Evolutionary conservation across 92 coral and sea anemone species (phyloP).

Genomic region (Galaxea fascicularis): DNA sequence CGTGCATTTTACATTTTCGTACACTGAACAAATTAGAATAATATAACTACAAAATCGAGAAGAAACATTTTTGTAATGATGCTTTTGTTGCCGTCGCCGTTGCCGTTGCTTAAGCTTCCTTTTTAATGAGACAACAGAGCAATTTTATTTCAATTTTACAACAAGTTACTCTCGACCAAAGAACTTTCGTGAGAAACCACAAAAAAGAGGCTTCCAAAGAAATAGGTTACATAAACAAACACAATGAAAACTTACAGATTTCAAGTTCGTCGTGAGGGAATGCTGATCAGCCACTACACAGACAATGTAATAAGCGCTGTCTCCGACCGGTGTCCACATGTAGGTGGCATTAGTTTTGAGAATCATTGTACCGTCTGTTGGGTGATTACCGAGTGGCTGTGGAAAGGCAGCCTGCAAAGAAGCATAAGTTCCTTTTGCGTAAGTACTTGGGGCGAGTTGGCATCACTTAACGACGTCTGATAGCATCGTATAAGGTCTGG

Average conservation of each 20-base stretch:
- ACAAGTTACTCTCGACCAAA: no score
- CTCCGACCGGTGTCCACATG: conserved; percentile 56
- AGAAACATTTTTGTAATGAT: no score
- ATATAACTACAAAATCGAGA: no score
- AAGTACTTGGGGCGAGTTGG: background rate
- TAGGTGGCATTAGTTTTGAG: conserved; percentile 52
- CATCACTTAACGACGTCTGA: background rate
- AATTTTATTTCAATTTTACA: no score
- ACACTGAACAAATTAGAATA: no score
- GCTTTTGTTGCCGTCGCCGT: no score
- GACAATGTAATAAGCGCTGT: conserved; percentile 47
- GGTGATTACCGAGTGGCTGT: conserved; percentile 54
- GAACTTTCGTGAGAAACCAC: no score
- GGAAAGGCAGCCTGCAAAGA: conserved; percentile 35
- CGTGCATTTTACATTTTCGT: no score
- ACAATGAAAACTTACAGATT: conserved; percentile 33
- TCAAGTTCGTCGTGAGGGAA: conserved; percentile 12
- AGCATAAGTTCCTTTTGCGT: no score
- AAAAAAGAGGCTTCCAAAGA: background rate
- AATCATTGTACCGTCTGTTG: conserved; percentile 44
- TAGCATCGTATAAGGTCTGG: background rate
- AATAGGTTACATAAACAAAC: background rate
- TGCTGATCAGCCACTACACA: conserved; percentile 48
- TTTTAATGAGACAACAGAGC: no score
- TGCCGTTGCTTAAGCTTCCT: no score